Conservation (phyloP, 2,113 vertebrate genomes). For the Apus apus region DNA sequence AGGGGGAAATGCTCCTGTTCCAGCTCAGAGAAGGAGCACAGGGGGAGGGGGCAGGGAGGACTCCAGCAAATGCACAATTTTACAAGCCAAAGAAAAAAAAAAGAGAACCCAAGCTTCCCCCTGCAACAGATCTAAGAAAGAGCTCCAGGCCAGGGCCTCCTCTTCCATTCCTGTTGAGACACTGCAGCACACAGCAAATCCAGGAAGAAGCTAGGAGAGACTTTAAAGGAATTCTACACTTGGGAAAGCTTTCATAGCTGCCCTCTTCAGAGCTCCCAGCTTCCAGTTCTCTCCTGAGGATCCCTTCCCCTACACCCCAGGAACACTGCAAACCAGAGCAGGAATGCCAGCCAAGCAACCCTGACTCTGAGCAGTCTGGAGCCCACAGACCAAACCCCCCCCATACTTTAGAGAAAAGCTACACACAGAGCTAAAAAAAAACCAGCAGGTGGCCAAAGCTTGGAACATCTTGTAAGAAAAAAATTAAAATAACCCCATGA, state of each 20-base stretch:
- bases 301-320: background rate
- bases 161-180: background rate
- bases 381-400: background rate
- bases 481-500: accelerated
- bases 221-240: background rate
- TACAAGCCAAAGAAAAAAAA: background rate
- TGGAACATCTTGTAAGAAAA: background rate
- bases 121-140: background rate
- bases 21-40: background rate
- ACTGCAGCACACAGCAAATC: background rate
- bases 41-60: background rate
- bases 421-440: background rate
- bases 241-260: background rate
- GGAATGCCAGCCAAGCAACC: background rate
- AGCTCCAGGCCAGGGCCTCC: background rate
- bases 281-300: background rate
- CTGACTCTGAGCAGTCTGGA: background rate
- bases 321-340: background rate
- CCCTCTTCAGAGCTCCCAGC: background rate
- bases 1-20: background rate
- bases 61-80: background rate
- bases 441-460: background rate
- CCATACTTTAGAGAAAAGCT: background rate
- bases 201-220: background rate
- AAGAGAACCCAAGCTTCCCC: background rate